Base-by-base conservation (phyloP, 2,888 invertebrate species). In the Thera obeliscata region DNA sequence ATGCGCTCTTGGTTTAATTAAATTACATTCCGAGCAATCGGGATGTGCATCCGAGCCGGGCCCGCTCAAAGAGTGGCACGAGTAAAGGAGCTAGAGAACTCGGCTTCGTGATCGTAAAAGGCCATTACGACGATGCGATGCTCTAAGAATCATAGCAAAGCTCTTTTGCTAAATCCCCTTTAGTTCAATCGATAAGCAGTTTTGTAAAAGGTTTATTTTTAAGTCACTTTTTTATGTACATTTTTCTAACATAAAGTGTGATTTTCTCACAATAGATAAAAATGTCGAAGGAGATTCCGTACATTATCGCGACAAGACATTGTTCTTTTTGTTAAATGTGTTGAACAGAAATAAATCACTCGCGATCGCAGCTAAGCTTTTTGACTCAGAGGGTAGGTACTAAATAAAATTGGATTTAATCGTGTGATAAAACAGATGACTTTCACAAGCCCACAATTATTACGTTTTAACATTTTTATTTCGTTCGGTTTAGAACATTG, bases 1-100 rank as follows among this genome's bases (percentile, higher is more conserved):
- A 89, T 84, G 84, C 81, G 76, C 81, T 83, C 84, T 87, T 80
- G 78, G 73, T 87, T 87, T 90, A 90, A 91, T 91, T 88, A 86
- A 89, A 90, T 90, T 89, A 88, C 84, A 76, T 79, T 76, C 81
- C 74, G 75, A 80, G 80, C 79, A 79, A 85, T 85, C 80, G 81
- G 81, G 79, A 79, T 81, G 78, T 84, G 82, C 83, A 83, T 75
- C 64, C 71, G 70, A 75, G 72, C 72, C 64, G 41, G 56, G 56
- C 55, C 38, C 70, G 73, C 74, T 82, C 81, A 84, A 84, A 85
- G 83, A 80, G 74, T 74, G 71, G 72, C 66, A 52, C 64, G 56
- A 52, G 60, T 56, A 70, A 61, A 70, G 66, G 64, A 69, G 48
- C 61, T 61, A 35, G 55, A n/a, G 12, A 56, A 35, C 35, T 36